phyloP scores from a whole-genome alignment of 2,888 invertebrate genomes.

The Chironomus riparius region DNA sequence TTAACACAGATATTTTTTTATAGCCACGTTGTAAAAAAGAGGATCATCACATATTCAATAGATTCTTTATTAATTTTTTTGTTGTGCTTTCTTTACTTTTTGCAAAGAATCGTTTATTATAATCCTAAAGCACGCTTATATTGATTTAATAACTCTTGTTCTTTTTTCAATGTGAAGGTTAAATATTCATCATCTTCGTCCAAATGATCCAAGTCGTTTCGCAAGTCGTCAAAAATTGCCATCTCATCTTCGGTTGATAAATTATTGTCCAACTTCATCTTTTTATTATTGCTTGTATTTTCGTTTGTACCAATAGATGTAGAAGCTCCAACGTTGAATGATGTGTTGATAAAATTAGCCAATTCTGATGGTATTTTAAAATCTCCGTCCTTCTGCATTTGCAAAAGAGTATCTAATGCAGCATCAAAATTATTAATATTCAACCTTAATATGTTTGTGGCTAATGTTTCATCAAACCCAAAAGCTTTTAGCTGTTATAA shows the following conservation, averaged over 20 bases:
- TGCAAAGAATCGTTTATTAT: not conserved
- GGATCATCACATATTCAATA: too few species aligned
- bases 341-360: not conserved
- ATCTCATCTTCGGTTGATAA: not conserved
- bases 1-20: too few species aligned
- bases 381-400: slow-evolving; percentile 35
- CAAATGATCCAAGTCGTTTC: slow-evolving; percentile 38
- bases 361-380: slow-evolving; percentile 38
- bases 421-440: slow-evolving; percentile 47
- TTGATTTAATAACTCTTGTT: slow-evolving; percentile 56
- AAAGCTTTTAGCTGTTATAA: slow-evolving; percentile 40
- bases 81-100: not conserved
- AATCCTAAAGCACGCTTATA: slow-evolving; percentile 45
- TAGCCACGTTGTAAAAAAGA: too few species aligned
- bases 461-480: slow-evolving; percentile 51
- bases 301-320: not conserved
- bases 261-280: slow-evolving; percentile 29
- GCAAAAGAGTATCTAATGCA: slow-evolving; percentile 52
- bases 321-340: not conserved
- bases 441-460: slow-evolving; percentile 47
- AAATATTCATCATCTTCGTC: slow-evolving; percentile 67
- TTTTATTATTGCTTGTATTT: slow-evolving; percentile 30
- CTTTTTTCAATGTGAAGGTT: slow-evolving; percentile 59
- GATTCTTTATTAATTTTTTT: too few species aligned
- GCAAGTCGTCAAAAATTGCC: slow-evolving; percentile 7